phyloP scores from a whole-genome alignment of 2,888 invertebrate species.

The Torymus texanus region DNA sequence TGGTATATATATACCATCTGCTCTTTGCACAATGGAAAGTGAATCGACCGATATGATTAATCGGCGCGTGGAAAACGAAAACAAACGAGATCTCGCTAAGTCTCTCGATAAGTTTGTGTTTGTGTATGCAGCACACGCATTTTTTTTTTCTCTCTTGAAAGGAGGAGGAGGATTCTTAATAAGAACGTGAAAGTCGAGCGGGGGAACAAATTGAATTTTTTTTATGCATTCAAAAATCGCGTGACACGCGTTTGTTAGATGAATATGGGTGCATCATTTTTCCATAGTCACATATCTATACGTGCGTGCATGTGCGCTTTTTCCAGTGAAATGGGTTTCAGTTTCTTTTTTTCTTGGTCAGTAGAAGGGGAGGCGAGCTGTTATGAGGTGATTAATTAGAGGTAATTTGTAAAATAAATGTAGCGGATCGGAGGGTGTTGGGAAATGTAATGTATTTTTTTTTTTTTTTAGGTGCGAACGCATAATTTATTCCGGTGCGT shows the following conservation, averaged over 20 bases:
- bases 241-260: neutral
- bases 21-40: constrained; percentile 52
- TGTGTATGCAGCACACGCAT: neutral
- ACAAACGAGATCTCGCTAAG: neutral
- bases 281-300: too few species aligned
- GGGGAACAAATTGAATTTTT: neutral
- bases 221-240: constrained; percentile 16
- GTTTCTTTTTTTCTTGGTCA: too few species aligned
- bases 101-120: neutral
- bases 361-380: too few species aligned
- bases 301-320: too few species aligned
- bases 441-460: neutral
- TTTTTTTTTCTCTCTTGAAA: neutral
- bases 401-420: neutral
- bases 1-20: neutral
- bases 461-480: too few species aligned
- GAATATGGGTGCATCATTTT: too few species aligned
- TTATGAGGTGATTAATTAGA: too few species aligned
- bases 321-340: too few species aligned
- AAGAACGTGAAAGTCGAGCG: constrained; percentile 37
- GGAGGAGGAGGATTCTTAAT: constrained; percentile 6
- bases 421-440: neutral
- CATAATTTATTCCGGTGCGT: too few species aligned
- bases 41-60: constrained; percentile 48
- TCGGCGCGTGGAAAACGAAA: constrained; percentile 30